Conservation (phyloP, 2,113 vertebrate species). For the Rhinoptilus africanus region DNA sequence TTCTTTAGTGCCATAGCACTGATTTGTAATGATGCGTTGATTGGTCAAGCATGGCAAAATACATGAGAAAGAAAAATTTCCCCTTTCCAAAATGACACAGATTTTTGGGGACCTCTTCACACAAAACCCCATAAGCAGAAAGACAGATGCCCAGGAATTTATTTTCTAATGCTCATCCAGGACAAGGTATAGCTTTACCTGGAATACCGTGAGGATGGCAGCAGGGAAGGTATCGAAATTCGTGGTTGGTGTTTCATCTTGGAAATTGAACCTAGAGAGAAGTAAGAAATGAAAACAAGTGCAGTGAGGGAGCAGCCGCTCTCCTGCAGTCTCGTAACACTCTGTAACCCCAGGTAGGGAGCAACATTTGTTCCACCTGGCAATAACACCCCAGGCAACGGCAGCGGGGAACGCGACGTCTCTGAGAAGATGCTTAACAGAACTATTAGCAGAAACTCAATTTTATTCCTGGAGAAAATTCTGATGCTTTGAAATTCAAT, state of each 20-base stretch:
- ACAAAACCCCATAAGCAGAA: background rate
- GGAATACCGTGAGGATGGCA: slow-evolving; percentile 96
- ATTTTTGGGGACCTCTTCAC: background rate
- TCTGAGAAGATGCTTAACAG: background rate
- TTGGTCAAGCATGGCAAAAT: background rate
- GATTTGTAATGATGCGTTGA: background rate
- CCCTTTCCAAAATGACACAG: background rate
- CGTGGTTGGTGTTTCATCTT: slow-evolving; percentile 92
- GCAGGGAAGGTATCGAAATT: slow-evolving; percentile 98
- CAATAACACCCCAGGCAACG: background rate
- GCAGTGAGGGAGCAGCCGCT: background rate
- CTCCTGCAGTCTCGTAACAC: background rate
- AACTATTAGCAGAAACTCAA: background rate
- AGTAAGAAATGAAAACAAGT: background rate
- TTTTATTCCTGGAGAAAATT: background rate
- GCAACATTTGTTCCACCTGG: background rate
- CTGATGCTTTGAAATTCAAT: background rate
- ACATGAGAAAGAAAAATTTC: background rate
- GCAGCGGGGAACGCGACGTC: accelerated
- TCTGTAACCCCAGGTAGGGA: background rate
- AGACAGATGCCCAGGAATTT: background rate
- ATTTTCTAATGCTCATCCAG: background rate
- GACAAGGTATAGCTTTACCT: slow-evolving; percentile 76
- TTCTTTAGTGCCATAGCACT: background rate
- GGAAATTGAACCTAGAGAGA: slow-evolving; percentile 89